Evolutionary conservation across 2,888 invertebrate species (phyloP), one percentile per base, ranked within the genome.

Genomic region (Leptogaster cylindrica): DNA sequence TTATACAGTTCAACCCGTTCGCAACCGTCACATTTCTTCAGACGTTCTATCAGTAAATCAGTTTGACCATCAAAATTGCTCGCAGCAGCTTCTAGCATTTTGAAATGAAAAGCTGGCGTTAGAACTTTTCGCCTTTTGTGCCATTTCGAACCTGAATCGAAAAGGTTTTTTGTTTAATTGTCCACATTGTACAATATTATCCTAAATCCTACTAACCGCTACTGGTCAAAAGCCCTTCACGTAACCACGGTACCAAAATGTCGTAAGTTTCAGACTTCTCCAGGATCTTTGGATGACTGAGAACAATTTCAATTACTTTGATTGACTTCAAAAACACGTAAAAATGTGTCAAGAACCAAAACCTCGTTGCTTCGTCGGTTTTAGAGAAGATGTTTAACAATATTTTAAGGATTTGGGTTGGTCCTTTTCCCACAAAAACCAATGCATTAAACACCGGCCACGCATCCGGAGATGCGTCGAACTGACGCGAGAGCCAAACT

Each of bases 21-120:
- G 68, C 85, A 79, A 23, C 87, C 82, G 65, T 84, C 83, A 20
- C 82, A 78, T 27, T 85, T 83, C 2, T 83, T 70, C 33, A 91
- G 76, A 72, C 86, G 86, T 1, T 84, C 76, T 0, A 86, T 75
- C 67, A 92, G 77, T 3, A 85, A 79, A 12, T 82, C 79, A 5
- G 86, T 83, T 65, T 89, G 87, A 52, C 83, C 84, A 72, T 89
- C 86, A 76, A 92, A 91, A 0, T 88, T 84, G 0, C 86, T 86
- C n/a, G 89, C 78, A 76, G 89, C 91, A 72, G 88, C 85, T 74
- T 89, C 87, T 31, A 92, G 79, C 65, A 91, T 90, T 75, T 88
- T 88, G 76, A 91, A 92, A 78, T 92, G 92, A 77, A 92, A 92
- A 0, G 91, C 87, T 1, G 91, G 91, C 0, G 92, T 91, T 63